Evolutionary conservation across 2,888 invertebrate species (phyloP), one percentile per base, ranked within the genome.

Genomic region (Harpalus rufipes): DNA sequence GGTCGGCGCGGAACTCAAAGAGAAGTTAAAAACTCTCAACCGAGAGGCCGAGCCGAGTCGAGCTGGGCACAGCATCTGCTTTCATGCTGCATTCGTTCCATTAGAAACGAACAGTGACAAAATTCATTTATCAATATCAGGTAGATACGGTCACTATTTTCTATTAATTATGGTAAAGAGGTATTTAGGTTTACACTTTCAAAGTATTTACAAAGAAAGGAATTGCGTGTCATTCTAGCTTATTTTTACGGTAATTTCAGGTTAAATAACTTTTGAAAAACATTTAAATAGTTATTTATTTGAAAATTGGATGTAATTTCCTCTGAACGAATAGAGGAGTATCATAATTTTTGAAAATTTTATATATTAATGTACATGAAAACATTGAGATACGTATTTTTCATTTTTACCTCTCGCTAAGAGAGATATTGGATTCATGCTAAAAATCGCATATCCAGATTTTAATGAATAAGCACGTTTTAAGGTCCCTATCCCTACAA

Each of bases 1-100:
- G 90, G 90, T 90, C 90, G 90, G 90, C 90, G 58, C 56, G 18
- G n/a, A 56, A 21, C 51, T 74, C 74, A 74, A 74, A 74, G 74
- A 51, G 56, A 74, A 41, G 32, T 82, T 72, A 82, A 82, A 82
- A 82, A 82, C 72, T 74, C 82, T 44, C 44, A 14, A 56, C 72
- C 51, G 44, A 51, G 32, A 32, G 32, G 32, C 32, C 32, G 32
- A 32, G 32, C 32, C 32, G 32, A 32, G 32, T 5, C 3, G 32
- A 32, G 32, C 32, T 25, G 7, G 18, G 25, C 56, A 16, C 51
- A 32, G 76, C 83, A 83, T 83, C 83, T 83, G 83, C 83, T 32
- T 81, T 82, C 68, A 65, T 32, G 56, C 58, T 12, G 80, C 68
- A 85, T 85, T 85, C 85, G 80, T 85, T 79, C 85, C 85, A 84